phyloP scores from a whole-genome alignment of 2,888 invertebrate species.

The Lasioglossum malachurum region DNA sequence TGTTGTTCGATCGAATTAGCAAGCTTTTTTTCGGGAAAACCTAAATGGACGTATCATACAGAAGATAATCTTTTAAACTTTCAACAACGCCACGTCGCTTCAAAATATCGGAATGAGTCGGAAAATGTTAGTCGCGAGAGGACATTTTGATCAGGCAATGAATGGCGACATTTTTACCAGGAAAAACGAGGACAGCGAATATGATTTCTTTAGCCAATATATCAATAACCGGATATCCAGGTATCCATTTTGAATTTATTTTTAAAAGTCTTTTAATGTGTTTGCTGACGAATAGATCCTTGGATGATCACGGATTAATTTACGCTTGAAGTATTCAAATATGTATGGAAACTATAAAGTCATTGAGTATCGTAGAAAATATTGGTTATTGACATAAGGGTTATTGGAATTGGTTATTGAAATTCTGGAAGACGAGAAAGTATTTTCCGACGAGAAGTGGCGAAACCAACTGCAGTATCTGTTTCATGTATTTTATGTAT shows the following conservation, averaged over 20 bases:
- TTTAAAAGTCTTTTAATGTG: no score
- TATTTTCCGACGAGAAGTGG: not conserved
- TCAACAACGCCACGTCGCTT: not conserved
- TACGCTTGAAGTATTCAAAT: no score
- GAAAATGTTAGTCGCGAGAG: not conserved
- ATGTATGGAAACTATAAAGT: no score
- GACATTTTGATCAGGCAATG: no score
- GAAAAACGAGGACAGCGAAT: not conserved
- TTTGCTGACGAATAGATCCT: no score
- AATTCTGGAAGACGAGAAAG: not conserved
- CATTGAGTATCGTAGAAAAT: no score
- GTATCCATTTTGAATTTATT: no score
- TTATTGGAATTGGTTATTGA: not conserved
- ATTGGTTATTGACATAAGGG: no score
- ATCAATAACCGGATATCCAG: no score
- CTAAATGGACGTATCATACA: not conserved
- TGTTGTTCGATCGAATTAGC: not conserved
- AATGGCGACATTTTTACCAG: not conserved
- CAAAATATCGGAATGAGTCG: not conserved
- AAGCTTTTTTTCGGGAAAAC: not conserved
- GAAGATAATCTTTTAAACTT: not conserved
- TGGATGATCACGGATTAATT: no score
- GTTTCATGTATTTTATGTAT: slow-evolving; percentile 29
- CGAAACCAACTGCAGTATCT: not conserved
- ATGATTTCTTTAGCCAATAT: not conserved